Evolutionary conservation across 2,888 invertebrate species (phyloP), one percentile per base, ranked within the genome.

Genomic region (Gibbula magus): DNA sequence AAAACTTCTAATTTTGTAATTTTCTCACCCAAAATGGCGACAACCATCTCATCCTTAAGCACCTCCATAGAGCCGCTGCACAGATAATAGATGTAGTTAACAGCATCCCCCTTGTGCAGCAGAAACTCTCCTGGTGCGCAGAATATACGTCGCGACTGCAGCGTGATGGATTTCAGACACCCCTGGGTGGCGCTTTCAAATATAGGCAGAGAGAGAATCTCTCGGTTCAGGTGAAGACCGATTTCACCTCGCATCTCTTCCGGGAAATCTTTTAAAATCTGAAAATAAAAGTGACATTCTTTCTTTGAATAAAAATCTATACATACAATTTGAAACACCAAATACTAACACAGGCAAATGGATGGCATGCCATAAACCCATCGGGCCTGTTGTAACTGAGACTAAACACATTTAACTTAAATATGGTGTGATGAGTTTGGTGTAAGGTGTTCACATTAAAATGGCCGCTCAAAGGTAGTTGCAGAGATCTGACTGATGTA

Each of bases 31-130:
- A 98, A 94, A 89, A 99, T 98, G 81, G 98, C 98, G 25, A 98
- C 98, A 77, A 98, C 98, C 97, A 98, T 98, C 84, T 96, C 96
- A 90, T 97, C 96, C 93, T 98, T 98, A 90, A 98, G 96, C 67
- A 98, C 98, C 94, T 98, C 98, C 98, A 98, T 98, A 39, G 98
- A 98, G 7, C 98, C 98, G 91, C 98, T 98, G 94, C 97, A 98
- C 86, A 98, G 95, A 93, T 98, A 98, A 93, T 98, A 98, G 89
- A 98, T 97, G 92, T 97, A 97, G 82, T 96, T 96, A 39, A 98
- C 95, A 7, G 98, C 98, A 91, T 98, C 98, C 56, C 98, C 98
- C 94, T 96, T 97, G 93, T 98, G 98, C 66, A 98, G 96, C 73
- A 98, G 95, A 92, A 96, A 98, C 93, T 98, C 98, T 80, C 98